Conservation (phyloP, 2,797 vertebrate species). For the Tadarida brasiliensis region DNA sequence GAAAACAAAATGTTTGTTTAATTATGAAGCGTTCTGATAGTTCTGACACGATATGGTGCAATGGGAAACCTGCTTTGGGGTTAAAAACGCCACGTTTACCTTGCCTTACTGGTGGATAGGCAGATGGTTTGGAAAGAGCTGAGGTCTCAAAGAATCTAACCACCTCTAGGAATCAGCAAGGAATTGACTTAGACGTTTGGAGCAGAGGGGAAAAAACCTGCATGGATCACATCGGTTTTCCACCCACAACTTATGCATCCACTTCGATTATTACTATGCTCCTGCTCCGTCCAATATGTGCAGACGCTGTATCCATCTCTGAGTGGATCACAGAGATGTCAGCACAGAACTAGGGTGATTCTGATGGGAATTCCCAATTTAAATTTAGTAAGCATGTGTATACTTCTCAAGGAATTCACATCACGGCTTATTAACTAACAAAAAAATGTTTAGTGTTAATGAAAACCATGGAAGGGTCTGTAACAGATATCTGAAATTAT, state of each 20-base stretch:
- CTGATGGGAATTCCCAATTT: not conserved
- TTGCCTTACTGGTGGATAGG: not conserved
- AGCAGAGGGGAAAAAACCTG: not conserved
- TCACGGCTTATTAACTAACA: not conserved
- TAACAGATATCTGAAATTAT: not conserved
- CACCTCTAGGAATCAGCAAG: not conserved
- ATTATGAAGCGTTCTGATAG: not conserved
- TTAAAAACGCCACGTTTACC: not conserved
- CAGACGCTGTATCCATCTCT: not conserved
- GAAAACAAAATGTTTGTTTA: not conserved
- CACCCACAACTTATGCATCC: not conserved
- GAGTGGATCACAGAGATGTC: not conserved
- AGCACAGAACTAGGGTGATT: not conserved
- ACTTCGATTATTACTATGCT: not conserved
- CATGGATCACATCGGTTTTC: not conserved
- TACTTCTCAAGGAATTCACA: slow-evolving; percentile 2
- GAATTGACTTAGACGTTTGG: not conserved
- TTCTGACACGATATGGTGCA: not conserved
- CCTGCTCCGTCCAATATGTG: not conserved
- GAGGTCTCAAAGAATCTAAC: not conserved
- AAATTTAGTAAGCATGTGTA: not conserved
- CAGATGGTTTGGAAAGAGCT: not conserved
- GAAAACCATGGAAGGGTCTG: not conserved
- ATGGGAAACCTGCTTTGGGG: not conserved
- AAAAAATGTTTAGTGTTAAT: not conserved